These are phyloP conservation scores for Dilophus febrilis DNA, from an alignment of 2,888 invertebrate genomes.

Conservation along the genomic window DNA sequence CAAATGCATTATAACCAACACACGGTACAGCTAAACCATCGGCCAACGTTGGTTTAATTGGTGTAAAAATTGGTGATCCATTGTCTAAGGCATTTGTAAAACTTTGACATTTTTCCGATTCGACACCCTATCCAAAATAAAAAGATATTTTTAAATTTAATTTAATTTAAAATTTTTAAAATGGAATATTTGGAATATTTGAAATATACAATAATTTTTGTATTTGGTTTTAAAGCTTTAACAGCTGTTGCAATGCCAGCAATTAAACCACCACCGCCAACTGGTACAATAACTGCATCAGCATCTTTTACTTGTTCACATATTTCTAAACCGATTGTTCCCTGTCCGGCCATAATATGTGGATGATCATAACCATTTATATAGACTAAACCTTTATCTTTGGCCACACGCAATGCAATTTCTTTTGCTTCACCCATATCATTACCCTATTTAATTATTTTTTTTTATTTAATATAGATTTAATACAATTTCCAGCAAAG, in stretches of 20 bases:
- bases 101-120: constrained; percentile 81
- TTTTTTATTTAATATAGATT: no score
- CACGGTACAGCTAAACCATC: constrained; percentile 80
- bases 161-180: not conserved
- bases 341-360: constrained; percentile 88
- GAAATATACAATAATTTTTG: constrained; percentile 77
- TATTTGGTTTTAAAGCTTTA: constrained; percentile 67
- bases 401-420: constrained; percentile 57
- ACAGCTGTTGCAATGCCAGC: constrained; percentile 82
- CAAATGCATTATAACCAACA: constrained; percentile 73
- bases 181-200: not conserved
- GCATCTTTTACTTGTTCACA: constrained; percentile 74
- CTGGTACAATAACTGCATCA: constrained; percentile 81
- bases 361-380: constrained; percentile 95
- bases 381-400: constrained; percentile 54
- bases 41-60: constrained; percentile 58
- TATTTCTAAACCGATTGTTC: constrained; percentile 85
- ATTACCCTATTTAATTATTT: constrained; percentile 40
- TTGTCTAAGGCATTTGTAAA: constrained; percentile 56
- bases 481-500: no score
- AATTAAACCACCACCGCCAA: constrained; percentile 78
- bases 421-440: constrained; percentile 75
- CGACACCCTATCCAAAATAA: constrained; percentile 51
- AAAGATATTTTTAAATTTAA: constrained; percentile 5
- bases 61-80: constrained; percentile 48